phyloP scores from a whole-genome alignment of 2,113 vertebrate species.

The Equus przewalskii region DNA sequence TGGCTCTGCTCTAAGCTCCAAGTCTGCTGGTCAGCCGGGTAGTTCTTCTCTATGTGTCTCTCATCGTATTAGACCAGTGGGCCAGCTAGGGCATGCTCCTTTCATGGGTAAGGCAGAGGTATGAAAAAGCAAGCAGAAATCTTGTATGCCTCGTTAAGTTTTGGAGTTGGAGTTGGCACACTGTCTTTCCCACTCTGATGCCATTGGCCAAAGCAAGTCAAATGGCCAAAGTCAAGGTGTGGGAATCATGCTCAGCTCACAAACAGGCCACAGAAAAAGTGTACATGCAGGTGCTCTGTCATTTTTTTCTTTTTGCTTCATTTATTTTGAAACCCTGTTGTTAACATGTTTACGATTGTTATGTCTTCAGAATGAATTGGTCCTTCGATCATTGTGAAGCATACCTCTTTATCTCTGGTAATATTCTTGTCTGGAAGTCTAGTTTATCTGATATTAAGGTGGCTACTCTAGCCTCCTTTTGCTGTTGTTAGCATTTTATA shows the following conservation, averaged over 20 bases:
- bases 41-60: background rate
- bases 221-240: background rate
- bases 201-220: background rate
- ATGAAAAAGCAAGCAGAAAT: background rate
- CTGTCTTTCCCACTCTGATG: background rate
- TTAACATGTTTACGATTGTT: background rate
- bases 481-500: background rate
- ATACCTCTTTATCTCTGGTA: background rate
- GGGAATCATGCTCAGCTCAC: background rate
- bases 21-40: background rate
- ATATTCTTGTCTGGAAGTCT: background rate
- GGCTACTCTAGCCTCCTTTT: background rate
- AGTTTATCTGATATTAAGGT: background rate
- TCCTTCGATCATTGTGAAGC: background rate
- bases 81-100: background rate
- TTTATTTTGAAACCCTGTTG: background rate
- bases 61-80: background rate
- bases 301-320: background rate
- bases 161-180: background rate
- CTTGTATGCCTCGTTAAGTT: background rate
- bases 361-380: background rate
- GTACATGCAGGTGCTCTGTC: background rate
- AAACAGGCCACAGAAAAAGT: background rate
- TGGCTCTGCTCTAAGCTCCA: background rate
- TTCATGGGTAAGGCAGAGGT: background rate